Conservation (phyloP, 2,888 invertebrate species). For the Pardosa pseudoannulata region DNA sequence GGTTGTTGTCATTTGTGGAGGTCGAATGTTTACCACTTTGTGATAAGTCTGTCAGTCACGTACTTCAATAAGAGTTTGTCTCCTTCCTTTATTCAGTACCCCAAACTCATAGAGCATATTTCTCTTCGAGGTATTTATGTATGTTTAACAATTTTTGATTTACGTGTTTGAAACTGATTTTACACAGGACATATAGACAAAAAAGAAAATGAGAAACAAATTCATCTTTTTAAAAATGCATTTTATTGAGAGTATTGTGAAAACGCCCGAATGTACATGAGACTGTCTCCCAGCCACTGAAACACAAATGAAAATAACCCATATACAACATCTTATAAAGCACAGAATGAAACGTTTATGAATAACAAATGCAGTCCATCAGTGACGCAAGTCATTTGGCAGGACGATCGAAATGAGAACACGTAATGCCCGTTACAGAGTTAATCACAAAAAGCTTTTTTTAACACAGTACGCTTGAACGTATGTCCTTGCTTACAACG, state of each 20-base stretch:
- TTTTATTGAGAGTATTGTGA: neutral
- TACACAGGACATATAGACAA: no score
- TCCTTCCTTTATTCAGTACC: no score
- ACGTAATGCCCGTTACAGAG: neutral
- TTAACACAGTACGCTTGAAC: neutral
- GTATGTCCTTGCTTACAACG: no score
- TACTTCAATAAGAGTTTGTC: no score
- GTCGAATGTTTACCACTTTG: no score
- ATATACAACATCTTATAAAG: neutral
- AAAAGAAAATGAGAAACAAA: neutral
- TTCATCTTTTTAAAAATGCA: neutral
- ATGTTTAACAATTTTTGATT: no score
- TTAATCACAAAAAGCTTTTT: constrained; percentile 16
- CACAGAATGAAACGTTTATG: neutral
- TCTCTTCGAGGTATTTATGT: no score
- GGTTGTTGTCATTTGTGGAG: no score
- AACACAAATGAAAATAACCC: neutral
- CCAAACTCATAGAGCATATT: no score
- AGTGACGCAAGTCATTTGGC: neutral
- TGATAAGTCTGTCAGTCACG: no score
- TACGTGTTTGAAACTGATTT: no score
- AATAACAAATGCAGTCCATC: neutral
- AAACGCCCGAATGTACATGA: neutral
- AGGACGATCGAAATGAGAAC: neutral
- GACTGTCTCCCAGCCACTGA: neutral